Evolutionary conservation across 2,888 invertebrate species (phyloP).

Genomic region (Galeopsomyia nigrocyanea): DNA sequence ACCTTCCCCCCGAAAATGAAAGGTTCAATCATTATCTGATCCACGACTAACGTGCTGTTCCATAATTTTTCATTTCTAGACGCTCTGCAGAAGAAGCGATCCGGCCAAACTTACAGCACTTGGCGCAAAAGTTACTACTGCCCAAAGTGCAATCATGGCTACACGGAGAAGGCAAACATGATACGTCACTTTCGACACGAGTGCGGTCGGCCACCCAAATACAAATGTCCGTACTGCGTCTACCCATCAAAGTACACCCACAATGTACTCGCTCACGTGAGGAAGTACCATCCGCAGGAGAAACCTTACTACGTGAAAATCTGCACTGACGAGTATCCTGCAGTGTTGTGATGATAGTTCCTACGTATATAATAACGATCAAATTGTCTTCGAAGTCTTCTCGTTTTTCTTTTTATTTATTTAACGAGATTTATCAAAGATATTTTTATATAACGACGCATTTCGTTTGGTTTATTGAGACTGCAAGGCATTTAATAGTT

Average conservation of each 20-base stretch:
- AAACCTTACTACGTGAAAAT: slow-evolving; percentile 32
- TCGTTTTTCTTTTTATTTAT: neutral
- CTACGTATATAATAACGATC: too few species aligned
- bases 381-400: neutral
- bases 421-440: slow-evolving; percentile 22
- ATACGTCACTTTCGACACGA: slow-evolving; percentile 61
- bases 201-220: slow-evolving; percentile 63
- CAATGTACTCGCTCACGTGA: slow-evolving; percentile 60
- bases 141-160: slow-evolving; percentile 53
- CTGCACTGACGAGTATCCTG: too few species aligned
- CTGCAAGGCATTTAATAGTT: neutral
- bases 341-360: too few species aligned
- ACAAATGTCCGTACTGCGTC: slow-evolving; percentile 64
- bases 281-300: slow-evolving; percentile 56
- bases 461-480: slow-evolving; percentile 1
- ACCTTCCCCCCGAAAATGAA: neutral
- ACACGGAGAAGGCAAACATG: slow-evolving; percentile 53
- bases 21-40: neutral
- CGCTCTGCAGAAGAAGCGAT: too few species aligned
- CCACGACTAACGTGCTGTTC: too few species aligned
- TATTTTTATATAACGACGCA: slow-evolving; percentile 21
- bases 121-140: slow-evolving; percentile 50
- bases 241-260: slow-evolving; percentile 57
- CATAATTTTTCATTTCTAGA: too few species aligned
- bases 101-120: neutral